Evolutionary conservation across 2,113 vertebrate genomes (phyloP), one percentile per base, ranked within the genome.

Genomic region (Semicossyphus pulcher): DNA sequence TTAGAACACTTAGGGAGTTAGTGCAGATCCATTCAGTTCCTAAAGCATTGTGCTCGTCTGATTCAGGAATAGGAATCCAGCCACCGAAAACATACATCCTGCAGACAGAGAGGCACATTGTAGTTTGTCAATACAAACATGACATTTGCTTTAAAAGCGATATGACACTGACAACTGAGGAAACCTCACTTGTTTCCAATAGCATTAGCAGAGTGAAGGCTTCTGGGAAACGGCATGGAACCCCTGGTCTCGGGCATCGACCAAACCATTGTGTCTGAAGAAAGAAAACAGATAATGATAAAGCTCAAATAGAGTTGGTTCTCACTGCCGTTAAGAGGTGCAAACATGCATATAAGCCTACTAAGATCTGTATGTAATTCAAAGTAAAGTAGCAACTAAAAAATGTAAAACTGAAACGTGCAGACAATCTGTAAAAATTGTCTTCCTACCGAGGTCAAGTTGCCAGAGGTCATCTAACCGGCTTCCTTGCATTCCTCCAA

Each of bases 61-160:
- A 90, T 62, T 93, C 90, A 51, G 93, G 92, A 58, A 95, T 94
- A 62, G 97, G 96, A 88, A 98, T 92, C 98, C 98, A 99, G 80
- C 97, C 98, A 60, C 98, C 98, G 89, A 99, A 99, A 80, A 99
- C 83, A 89, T 95, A 98, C 96, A 99, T 99, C 94, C 97, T 99
- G 85, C 81, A 91, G 29, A 84, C 90, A 81, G 21, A 64, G 20
- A 37, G 26, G 56, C 18, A 70, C 12, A 11, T 3, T 31, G 76
- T 9, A 31, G 2, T 26, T 52, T 23, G 1, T 42, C 2, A 18
- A 7, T 9, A 34, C 7, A 23, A 31, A 57, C 16, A 5, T 14
- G 1, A 49, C 47, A 23, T 29, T 11, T 9, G 5, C 32, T 49
- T 20, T 11, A 25, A 49, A n/a, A 48, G 10, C 15, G 21, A n/a